Conservation (phyloP, 2,113 vertebrate genomes). For the Nipponia nippon region DNA sequence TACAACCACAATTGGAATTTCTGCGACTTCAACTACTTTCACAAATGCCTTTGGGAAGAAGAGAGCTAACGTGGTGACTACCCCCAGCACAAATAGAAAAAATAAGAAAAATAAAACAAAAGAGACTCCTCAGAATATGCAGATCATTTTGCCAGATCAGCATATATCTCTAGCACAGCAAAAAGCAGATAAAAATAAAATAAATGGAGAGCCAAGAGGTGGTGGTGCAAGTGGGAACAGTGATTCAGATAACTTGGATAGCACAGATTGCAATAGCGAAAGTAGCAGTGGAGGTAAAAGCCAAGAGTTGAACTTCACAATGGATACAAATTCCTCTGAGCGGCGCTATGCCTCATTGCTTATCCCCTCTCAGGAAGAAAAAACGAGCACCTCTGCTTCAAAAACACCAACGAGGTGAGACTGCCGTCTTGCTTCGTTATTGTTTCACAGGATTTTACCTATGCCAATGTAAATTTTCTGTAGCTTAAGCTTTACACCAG, state of each 20-base stretch:
- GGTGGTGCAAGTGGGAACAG: conserved; percentile 86
- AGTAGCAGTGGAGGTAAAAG: conserved; percentile 94
- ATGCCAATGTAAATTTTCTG: neutral
- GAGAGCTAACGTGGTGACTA: conserved; percentile 90
- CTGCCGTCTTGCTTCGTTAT: neutral
- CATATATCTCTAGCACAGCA: conserved; percentile 94
- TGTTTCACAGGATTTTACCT: neutral
- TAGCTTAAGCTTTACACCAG: neutral
- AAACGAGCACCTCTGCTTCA: conserved; percentile 81
- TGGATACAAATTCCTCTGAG: conserved; percentile 81
- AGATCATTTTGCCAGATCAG: conserved; percentile 93
- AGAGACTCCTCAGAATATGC: conserved; percentile 87
- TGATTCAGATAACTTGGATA: conserved; percentile 94
- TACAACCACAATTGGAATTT: conserved; percentile 97
- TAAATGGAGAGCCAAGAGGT: conserved; percentile 90
- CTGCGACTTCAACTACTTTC: conserved; percentile 95
- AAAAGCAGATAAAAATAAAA: conserved; percentile 97
- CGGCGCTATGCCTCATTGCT: conserved; percentile 82
- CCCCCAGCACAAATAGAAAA: conserved; percentile 93
- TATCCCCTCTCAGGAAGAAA: conserved; percentile 81
- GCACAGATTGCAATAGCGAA: conserved; percentile 95
- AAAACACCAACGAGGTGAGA: conserved; percentile 83
- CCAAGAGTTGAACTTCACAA: conserved; percentile 89
- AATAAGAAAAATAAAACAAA: conserved; percentile 99
- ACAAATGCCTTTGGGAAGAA: conserved; percentile 95